phyloP scores from a whole-genome alignment of 2,113 vertebrate species.

The Tonatia bakeri region DNA sequence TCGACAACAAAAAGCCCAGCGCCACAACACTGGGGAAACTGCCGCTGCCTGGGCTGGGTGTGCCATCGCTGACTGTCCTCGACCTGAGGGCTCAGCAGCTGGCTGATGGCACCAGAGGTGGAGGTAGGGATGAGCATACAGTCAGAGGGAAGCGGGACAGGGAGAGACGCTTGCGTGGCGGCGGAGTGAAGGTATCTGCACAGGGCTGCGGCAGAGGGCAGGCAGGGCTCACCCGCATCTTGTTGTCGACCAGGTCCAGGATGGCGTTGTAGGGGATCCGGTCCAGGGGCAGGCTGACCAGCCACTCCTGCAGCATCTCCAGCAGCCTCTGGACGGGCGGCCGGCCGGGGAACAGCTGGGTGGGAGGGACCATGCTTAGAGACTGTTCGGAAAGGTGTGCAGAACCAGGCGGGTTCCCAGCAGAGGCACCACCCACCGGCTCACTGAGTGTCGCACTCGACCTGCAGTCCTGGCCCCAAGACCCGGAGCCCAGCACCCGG shows the following conservation, averaged over 20 bases:
- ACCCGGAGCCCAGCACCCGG: no score
- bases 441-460: background rate
- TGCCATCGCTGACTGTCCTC: background rate
- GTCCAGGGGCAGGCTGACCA: conserved; percentile 91
- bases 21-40: accelerated
- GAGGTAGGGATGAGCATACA: accelerated
- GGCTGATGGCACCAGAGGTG: background rate
- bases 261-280: conserved; percentile 93
- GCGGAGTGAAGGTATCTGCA: background rate
- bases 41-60: background rate
- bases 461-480: background rate
- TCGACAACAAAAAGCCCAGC: accelerated
- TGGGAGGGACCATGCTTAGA: background rate
- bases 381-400: background rate
- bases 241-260: conserved; percentile 96
- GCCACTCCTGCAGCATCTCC: conserved; percentile 94
- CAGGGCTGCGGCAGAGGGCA: no score
- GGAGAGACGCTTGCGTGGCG: accelerated
- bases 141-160: accelerated
- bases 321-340: conserved; percentile 90
- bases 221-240: conserved; percentile 89
- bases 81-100: accelerated
- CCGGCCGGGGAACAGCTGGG: conserved; percentile 91
- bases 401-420: background rate
- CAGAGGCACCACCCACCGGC: background rate